phyloP scores from a whole-genome alignment of 2,888 invertebrate species.

The Alcis repandata region DNA sequence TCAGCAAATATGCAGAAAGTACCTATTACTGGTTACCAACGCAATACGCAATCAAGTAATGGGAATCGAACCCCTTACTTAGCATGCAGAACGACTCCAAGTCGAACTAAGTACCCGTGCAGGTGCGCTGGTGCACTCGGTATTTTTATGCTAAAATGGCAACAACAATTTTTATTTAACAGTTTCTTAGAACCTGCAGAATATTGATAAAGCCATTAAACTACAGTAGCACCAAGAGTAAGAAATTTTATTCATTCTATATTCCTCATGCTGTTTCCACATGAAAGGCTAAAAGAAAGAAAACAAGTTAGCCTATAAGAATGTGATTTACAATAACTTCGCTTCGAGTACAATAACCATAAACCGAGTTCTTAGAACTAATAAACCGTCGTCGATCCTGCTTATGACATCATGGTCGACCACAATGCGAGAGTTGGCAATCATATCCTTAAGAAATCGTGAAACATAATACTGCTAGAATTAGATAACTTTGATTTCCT shows the following conservation, averaged over 20 bases:
- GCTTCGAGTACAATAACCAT: constrained; percentile 34
- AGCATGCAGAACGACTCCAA: constrained; percentile 10
- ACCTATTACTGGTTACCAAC: background rate
- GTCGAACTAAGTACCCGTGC: background rate
- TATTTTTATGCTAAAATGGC: constrained; percentile 14
- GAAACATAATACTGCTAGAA: background rate
- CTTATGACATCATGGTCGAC: constrained; percentile 27
- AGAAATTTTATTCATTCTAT: background rate
- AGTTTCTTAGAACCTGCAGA: constrained; percentile 11
- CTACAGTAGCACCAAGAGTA: constrained; percentile 4
- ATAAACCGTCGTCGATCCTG: constrained; percentile 29
- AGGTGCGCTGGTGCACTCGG: background rate
- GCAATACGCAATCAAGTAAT: background rate
- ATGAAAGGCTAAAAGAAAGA: constrained; percentile 9
- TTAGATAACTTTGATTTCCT: background rate
- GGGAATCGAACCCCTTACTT: constrained; percentile 14
- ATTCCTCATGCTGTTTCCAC: constrained; percentile 10
- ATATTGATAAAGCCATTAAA: constrained; percentile 19
- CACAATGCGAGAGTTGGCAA: constrained; percentile 10
- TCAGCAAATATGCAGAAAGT: background rate
- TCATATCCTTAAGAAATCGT: background rate
- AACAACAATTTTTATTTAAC: constrained; percentile 16
- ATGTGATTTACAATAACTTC: constrained; percentile 30
- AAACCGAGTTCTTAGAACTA: constrained; percentile 35
- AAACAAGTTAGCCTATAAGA: constrained; percentile 27